These are phyloP conservation scores for Panthera tigris DNA, from an alignment of 2,113 vertebrate genomes.

Conservation along the genomic window DNA sequence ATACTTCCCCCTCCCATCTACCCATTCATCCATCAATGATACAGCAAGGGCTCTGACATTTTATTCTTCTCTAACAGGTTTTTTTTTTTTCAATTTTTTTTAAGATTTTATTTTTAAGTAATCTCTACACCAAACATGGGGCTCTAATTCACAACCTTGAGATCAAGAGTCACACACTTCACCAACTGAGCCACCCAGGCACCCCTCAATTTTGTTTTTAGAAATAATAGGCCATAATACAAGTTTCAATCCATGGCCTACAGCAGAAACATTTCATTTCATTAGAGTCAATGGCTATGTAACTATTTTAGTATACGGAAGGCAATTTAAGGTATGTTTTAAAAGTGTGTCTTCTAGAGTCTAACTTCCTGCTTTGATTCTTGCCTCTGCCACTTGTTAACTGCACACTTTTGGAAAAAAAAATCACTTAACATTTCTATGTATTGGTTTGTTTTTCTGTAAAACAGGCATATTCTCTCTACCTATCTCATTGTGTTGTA, in stretches of 20 bases:
- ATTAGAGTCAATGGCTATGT: background rate
- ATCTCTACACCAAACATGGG: background rate
- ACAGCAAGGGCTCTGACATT: background rate
- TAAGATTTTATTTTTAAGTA: too few species aligned
- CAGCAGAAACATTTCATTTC: background rate
- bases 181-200: background rate
- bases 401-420: background rate
- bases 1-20: too few species aligned
- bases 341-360: background rate
- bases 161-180: background rate
- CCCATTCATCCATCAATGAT: background rate
- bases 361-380: background rate
- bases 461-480: background rate
- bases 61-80: background rate
- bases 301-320: background rate
- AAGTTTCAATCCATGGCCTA: background rate
- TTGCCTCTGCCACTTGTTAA: background rate
- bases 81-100: too few species aligned
- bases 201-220: background rate
- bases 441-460: background rate
- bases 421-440: background rate
- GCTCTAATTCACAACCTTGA: background rate
- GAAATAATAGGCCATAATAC: background rate
- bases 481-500: background rate
- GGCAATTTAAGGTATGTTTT: background rate